Evolutionary conservation across 2,888 invertebrate species (phyloP).

Genomic region (Agelastica alni): DNA sequence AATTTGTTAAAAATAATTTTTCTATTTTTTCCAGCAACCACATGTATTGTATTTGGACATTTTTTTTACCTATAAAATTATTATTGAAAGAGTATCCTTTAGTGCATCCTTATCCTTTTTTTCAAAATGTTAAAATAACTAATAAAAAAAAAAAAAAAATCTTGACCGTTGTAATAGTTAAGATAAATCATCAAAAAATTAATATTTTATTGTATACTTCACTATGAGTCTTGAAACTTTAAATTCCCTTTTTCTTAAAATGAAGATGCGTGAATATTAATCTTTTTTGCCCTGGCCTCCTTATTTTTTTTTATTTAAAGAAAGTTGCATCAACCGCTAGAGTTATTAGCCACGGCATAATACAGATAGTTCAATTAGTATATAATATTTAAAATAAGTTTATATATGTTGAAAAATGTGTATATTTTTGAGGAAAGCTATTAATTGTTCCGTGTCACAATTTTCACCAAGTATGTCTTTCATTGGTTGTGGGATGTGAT

Average conservation of each 20-base stretch:
- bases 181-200: not conserved
- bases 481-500: too few relatives aligned
- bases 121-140: not conserved
- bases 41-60: not conserved
- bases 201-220: not conserved
- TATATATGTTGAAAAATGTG: too few relatives aligned
- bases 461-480: too few relatives aligned
- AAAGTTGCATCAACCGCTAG: too few relatives aligned
- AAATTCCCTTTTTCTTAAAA: not conserved
- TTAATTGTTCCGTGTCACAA: too few relatives aligned
- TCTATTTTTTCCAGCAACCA: not conserved
- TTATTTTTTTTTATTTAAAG: too few relatives aligned
- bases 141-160: not conserved
- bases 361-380: too few relatives aligned
- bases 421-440: too few relatives aligned
- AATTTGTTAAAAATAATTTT: not conserved
- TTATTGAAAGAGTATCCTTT: too few relatives aligned
- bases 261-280: not conserved
- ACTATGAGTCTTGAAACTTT: not conserved
- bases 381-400: too few relatives aligned
- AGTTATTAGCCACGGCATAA: too few relatives aligned
- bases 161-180: not conserved
- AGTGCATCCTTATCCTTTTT: not conserved
- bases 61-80: not conserved
- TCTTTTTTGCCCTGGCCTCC: too few relatives aligned